Base-by-base conservation (phyloP, 2,113 vertebrate genomes). In the Upupa epops region DNA sequence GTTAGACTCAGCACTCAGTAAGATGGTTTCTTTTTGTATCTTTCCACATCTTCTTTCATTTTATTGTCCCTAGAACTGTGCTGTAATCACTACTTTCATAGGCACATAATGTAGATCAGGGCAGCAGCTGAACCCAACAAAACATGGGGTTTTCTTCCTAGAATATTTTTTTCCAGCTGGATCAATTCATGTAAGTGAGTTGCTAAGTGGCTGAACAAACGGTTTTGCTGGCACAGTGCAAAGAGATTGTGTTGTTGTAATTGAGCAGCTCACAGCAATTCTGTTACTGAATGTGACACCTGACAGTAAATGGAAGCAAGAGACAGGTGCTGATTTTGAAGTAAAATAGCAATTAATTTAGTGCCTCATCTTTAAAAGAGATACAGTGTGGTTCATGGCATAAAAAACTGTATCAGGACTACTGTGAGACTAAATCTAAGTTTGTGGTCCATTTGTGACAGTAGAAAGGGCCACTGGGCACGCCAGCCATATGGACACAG, bases 211-310 rank as follows among this genome's bases (percentile, higher is more conserved):
- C 86, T 90, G 65, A 76, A 71, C 77, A 93, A 86, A 90, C 64
- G 77, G 70, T 45, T 64, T 25, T 56, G 36, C 68, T 94, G 84
- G 91, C 91, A 72, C 45, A 51, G 70, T 9, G 56, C 55, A 42
- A 64, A 70, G 77, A 82, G 74, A 61, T 75, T 10, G 61, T 37
- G 32, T 37, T 78, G 32, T 72, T 82, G 81, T 49, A 96, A 75
- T 84, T 82, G 55, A 91, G 59, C 70, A 61, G 77, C 66, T 83
- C 75, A 75, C 79, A 91, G 74, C 91, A 84, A 82, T 89, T 66
- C 66, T 76, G 37, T 87, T 79, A 24, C 49, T 72, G 70, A 92
- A 24, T 40, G 49, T 78, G 84, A 42, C 63, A 40, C 58, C 82
- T 52, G 49, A 82, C 81, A 58, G 36, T 75, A 18, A 86, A 66